These are phyloP conservation scores for Mixornis gularis DNA, from an alignment of 2,113 vertebrate genomes.

Conservation along the genomic window DNA sequence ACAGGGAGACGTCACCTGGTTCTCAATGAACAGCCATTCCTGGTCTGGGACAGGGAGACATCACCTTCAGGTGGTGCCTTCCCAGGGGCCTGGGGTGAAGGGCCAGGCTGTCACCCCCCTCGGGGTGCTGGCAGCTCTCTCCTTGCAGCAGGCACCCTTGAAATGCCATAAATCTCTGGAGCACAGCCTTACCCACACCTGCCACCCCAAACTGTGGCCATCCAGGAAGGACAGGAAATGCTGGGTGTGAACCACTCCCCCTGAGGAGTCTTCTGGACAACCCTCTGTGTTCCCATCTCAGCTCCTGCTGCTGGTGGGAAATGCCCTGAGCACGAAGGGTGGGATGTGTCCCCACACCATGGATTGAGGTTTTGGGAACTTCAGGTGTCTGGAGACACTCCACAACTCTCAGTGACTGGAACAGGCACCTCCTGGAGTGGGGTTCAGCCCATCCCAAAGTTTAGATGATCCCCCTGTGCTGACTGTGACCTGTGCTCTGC, in stretches of 20 bases:
- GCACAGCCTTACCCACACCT: background rate
- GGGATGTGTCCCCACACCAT: too few relatives aligned
- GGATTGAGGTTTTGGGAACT: background rate
- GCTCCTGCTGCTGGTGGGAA: background rate
- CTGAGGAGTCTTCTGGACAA: background rate
- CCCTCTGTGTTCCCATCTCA: background rate
- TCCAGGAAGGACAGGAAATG: background rate
- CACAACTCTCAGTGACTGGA: background rate
- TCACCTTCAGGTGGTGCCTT: background rate
- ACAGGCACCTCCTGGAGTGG: background rate
- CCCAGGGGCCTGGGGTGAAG: background rate
- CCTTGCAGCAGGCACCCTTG: background rate
- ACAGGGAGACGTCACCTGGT: background rate
- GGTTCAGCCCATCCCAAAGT: background rate
- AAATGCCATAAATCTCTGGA: background rate
- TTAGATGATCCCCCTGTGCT: background rate
- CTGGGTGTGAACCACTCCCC: background rate
- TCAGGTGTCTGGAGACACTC: background rate
- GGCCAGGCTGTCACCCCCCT: background rate
- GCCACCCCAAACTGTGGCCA: background rate
- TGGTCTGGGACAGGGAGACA: background rate
- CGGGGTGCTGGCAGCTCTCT: background rate
- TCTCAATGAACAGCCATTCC: background rate
- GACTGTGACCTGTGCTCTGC: background rate
- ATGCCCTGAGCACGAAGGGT: accelerated